A percentile compares a stretch with the other conserved stretches of the same genome.
These are phyloP conservation scores for Drosophila bocqueti DNA, from an alignment of 1,140 invertebrate species.

Conservation along the genomic window DNA sequence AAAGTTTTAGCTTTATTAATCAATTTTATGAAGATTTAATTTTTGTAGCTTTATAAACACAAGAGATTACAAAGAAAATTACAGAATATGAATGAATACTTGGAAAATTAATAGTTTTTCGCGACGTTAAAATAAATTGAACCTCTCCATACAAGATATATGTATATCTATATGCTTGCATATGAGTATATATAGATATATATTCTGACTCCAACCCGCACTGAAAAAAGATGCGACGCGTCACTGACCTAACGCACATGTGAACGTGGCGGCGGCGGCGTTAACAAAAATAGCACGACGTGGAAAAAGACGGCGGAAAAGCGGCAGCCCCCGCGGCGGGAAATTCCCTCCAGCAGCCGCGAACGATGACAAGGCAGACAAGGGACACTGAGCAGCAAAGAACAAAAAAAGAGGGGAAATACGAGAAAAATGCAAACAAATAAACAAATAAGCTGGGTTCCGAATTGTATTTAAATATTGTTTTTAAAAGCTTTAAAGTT, in stretches of 20 bases:
- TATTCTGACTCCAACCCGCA: background rate
- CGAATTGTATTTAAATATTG: background rate
- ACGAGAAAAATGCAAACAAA: background rate
- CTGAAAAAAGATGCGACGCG: conserved; percentile 36
- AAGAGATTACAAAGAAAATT: background rate
- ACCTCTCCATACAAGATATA: background rate
- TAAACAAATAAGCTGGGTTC: background rate
- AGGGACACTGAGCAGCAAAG: background rate
- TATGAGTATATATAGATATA: background rate
- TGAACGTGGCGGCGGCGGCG: conserved; percentile 55
- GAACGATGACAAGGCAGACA: conserved; percentile 23
- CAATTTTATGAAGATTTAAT: background rate
- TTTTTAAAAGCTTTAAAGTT: background rate
- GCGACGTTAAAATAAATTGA: background rate
- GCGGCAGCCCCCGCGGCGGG: conserved; percentile 68
- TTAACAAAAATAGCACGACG: conserved; percentile 44
- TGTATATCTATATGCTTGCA: background rate
- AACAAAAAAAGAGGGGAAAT: background rate
- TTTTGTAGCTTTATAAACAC: too few species aligned
- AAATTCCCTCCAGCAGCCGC: conserved; percentile 65
- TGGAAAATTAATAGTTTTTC: background rate
- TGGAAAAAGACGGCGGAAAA: conserved; percentile 45
- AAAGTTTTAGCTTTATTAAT: background rate
- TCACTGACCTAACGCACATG: conserved; percentile 79
- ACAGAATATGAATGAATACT: background rate